A percentile compares a stretch with the other conserved stretches of the same genome.
phyloP scores from a whole-genome alignment of 2,888 invertebrate species.

The Lagria hirta region DNA sequence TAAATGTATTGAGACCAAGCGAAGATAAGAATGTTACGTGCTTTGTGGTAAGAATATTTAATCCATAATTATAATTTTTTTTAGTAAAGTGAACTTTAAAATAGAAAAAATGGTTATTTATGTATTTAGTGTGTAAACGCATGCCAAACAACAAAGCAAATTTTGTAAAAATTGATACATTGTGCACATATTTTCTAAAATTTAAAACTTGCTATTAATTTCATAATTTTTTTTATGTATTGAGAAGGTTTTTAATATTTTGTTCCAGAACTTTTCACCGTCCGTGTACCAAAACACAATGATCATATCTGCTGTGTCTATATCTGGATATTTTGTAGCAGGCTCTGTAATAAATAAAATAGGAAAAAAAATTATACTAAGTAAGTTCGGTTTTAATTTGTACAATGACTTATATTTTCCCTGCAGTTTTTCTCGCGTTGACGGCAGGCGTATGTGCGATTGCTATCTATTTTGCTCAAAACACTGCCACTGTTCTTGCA shows the following conservation, averaged over 20 bases:
- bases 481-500: constrained; percentile 57
- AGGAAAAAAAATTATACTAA: constrained; percentile 59
- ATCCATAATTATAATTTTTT: too few species aligned
- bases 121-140: too few species aligned
- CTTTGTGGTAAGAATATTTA: constrained; percentile 11
- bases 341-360: constrained; percentile 56
- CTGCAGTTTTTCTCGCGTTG: constrained; percentile 39
- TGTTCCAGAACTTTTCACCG: constrained; percentile 38
- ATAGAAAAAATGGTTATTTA: too few species aligned
- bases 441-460: constrained; percentile 57
- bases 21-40: constrained; percentile 13
- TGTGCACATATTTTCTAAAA: too few species aligned
- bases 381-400: constrained; percentile 46
- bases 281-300: constrained; percentile 69
- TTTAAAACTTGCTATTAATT: too few species aligned
- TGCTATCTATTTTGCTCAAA: constrained; percentile 60
- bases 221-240: too few species aligned
- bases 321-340: constrained; percentile 65
- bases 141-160: too few species aligned
- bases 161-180: too few species aligned
- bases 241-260: too few species aligned
- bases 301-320: constrained; percentile 64
- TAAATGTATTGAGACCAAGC: constrained; percentile 52
- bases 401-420: neutral
- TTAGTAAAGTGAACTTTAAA: too few species aligned